These are phyloP conservation scores for Cisticola juncidis DNA, from an alignment of 2,113 vertebrate species.

Conservation along the genomic window DNA sequence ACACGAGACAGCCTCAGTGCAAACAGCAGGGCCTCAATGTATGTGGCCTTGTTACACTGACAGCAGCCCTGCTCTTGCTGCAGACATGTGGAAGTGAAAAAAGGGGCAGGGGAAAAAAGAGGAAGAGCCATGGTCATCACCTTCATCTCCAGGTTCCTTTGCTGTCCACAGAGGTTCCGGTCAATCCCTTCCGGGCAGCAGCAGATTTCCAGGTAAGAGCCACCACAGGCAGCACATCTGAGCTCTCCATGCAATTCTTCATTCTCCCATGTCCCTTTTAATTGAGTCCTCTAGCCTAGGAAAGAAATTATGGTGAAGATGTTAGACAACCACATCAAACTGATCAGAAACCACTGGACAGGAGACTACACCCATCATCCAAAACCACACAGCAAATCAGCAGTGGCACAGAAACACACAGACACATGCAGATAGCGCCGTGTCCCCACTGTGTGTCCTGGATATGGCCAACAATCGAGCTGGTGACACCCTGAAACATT, in stretches of 20 bases:
- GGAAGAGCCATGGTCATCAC: neutral
- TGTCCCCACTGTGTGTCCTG: neutral
- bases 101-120: neutral
- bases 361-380: neutral
- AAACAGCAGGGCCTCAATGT: neutral
- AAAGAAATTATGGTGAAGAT: neutral
- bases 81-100: neutral
- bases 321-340: neutral
- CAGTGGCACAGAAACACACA: neutral
- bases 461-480: neutral
- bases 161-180: neutral
- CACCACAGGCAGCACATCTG: fast-evolving
- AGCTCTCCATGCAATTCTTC: neutral
- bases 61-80: neutral
- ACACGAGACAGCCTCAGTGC: fast-evolving
- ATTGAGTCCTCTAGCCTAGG: neutral
- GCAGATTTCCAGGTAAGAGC: neutral
- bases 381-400: neutral
- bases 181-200: neutral
- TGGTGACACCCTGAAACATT: neutral
- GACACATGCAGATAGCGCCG: neutral
- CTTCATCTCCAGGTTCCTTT: conserved; percentile 28
- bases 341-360: neutral
- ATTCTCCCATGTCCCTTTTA: neutral
- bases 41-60: fast-evolving